Evolutionary conservation across 2,113 vertebrate species (phyloP), one percentile per base, ranked within the genome.

Genomic region (Dascyllus trimaculatus): DNA sequence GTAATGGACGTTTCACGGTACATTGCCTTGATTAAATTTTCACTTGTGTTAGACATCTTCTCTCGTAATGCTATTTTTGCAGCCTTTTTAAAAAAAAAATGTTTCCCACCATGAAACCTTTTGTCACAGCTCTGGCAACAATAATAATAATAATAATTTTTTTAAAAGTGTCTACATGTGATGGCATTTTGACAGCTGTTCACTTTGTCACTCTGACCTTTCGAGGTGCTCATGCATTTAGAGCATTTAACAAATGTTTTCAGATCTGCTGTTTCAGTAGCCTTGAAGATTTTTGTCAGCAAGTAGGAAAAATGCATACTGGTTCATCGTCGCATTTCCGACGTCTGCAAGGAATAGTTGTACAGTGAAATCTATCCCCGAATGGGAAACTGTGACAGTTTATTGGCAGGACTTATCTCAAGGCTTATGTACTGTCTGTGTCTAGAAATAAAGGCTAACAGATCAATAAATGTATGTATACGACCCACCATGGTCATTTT

Each of bases 1-100:
- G 59, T 80, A 84, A 85, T 81, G 56, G 54, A 78, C 38, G 7
- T 83, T 85, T 83, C 71, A 80, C 4, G 32, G 43, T 53, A 65
- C 62, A 81, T 64, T 77, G 10, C 56, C 71, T 84, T 66, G 70
- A 80, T 85, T 88, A 71, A 38, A 85, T 82, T 62, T 70, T 68
- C 80, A 68, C 67, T 88, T 80, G 32, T 57, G 38, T 56, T 62
- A 80, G 46, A 71, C 61, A 45, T 75, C 0, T 57, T 22, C 56
- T 62, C 29, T 75, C 54, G 40, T 59, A 61, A 71, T 61, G 66
- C 69, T 87, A 29, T 81, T 81, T 79, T 62, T 48, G 35, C 25
- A 21, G 61, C 66, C 17, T 17, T 19, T 48, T 48, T 35, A 35
- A 10, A 1, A 4, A 4, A 35, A 10, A 1, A 4, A 4, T 43